Conservation (phyloP, 2,113 vertebrate species). For the Crotalus viridis region DNA sequence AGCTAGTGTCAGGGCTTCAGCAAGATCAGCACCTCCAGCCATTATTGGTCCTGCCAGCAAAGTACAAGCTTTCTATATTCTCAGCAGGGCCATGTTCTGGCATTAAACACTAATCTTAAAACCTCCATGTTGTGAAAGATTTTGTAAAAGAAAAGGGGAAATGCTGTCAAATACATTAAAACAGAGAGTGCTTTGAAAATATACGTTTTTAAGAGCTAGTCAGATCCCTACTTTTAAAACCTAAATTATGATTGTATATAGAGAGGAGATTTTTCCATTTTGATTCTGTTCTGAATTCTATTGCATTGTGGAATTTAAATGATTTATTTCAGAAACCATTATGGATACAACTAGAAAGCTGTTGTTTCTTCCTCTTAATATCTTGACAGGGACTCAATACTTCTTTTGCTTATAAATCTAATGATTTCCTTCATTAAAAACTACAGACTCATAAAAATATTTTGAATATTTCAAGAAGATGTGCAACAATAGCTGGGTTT, state of each 20-base stretch:
- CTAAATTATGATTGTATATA: not conserved
- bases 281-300: not conserved
- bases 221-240: not conserved
- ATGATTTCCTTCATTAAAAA: not conserved
- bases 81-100: conserved; percentile 3
- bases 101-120: not conserved
- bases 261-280: not conserved
- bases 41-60: not conserved
- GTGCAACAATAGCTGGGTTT: not conserved
- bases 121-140: not conserved
- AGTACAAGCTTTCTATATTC: conserved; percentile 1
- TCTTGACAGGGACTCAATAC: not conserved
- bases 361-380: not conserved
- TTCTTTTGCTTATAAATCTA: not conserved
- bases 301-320: not conserved
- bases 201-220: not conserved
- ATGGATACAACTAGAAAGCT: not conserved
- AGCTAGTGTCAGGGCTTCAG: conserved; percentile 50
- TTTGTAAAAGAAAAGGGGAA: not conserved
- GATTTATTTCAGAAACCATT: not conserved
- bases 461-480: not conserved
- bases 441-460: not conserved
- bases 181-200: not conserved
- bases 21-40: conserved; percentile 46
- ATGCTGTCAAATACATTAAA: not conserved